Evolutionary conservation across 2,888 invertebrate species (phyloP).

Genomic region (Pandemis corylana): DNA sequence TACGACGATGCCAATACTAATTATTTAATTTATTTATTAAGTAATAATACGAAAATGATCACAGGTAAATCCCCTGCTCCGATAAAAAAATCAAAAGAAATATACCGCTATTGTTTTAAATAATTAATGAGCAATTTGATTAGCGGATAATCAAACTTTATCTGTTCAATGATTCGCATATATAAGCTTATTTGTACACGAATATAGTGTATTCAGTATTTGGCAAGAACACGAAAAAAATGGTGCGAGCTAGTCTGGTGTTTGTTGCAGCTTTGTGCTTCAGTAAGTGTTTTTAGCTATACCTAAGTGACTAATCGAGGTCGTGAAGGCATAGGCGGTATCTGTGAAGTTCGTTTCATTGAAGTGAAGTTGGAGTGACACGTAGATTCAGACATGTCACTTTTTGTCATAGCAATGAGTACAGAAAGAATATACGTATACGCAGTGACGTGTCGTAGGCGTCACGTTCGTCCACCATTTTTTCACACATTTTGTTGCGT

Average conservation of each 20-base stretch:
- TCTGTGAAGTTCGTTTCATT: background rate
- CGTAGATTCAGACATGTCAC: background rate
- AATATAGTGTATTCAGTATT: background rate
- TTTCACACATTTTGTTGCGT: no score
- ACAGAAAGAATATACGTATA: background rate
- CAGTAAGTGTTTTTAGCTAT: background rate
- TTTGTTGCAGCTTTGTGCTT: slow-evolving; percentile 1
- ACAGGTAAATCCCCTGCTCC: background rate
- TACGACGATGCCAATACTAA: background rate
- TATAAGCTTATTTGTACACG: background rate
- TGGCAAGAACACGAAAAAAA: background rate
- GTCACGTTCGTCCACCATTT: no score
- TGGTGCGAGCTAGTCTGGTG: background rate
- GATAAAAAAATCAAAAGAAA: background rate
- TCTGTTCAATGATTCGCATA: background rate
- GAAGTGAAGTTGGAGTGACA: background rate
- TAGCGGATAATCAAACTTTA: slow-evolving; percentile 7
- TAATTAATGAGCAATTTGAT: slow-evolving; percentile 2
- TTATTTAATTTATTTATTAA: background rate
- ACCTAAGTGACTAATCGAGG: background rate
- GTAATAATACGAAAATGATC: background rate
- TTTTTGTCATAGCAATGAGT: background rate
- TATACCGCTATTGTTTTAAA: background rate
- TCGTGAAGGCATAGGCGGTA: background rate
- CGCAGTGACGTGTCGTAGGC: no score